phyloP scores from a whole-genome alignment of 2,888 invertebrate genomes.

The Pterobdella sp. region DNA sequence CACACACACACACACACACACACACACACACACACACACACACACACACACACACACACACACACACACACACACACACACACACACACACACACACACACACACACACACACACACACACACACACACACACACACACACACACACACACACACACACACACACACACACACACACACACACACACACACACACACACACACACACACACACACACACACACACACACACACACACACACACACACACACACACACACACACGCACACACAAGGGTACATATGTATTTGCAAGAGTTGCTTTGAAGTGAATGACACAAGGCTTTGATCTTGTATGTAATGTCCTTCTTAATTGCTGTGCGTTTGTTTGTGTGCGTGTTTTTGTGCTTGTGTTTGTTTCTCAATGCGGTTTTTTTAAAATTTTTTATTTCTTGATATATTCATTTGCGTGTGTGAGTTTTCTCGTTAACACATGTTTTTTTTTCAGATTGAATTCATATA shows the following conservation, averaged over 20 bases:
- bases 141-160: conserved; percentile 20
- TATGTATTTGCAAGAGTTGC: too few relatives aligned
- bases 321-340: too few relatives aligned
- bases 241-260: conserved; percentile 7
- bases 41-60: conserved; percentile 12
- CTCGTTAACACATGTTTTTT: too few relatives aligned
- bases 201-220: conserved; percentile 12
- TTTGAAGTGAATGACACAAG: too few relatives aligned
- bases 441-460: too few relatives aligned
- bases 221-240: neutral
- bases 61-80: conserved; percentile 24
- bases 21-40: conserved; percentile 16
- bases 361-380: too few relatives aligned
- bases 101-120: conserved; percentile 14
- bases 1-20: conserved; percentile 11
- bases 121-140: conserved; percentile 23
- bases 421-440: too few relatives aligned
- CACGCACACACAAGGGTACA: neutral
- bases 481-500: too few relatives aligned
- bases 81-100: conserved; percentile 16
- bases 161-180: conserved; percentile 9
- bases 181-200: conserved; percentile 14
- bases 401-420: too few relatives aligned
- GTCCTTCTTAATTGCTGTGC: too few relatives aligned
- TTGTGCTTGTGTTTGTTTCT: too few relatives aligned